Evolutionary conservation across 2,797 vertebrate species (phyloP).

Genomic region (Myripristis murdjan): DNA sequence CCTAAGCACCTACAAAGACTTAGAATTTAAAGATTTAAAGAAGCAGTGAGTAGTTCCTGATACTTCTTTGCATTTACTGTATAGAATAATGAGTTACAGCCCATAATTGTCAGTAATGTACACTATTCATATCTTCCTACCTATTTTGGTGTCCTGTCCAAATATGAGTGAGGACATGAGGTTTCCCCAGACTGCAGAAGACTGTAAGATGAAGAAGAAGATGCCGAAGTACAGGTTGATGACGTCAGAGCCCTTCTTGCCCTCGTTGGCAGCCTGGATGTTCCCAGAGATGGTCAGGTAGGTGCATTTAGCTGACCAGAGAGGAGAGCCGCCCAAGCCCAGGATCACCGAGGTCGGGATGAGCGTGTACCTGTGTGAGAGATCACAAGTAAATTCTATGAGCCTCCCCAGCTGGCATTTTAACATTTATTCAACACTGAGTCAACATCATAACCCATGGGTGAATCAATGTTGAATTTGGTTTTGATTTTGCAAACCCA

Average conservation of each 20-base stretch:
- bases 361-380: constrained; percentile 90
- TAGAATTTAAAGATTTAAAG: no score
- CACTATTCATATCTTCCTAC: constrained; percentile 68
- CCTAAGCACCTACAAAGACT: no score
- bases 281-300: constrained; percentile 93
- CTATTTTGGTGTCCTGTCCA: constrained; percentile 81
- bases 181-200: constrained; percentile 94
- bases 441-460: no score
- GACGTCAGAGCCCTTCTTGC: constrained; percentile 85
- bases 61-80: no score
- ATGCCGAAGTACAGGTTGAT: constrained; percentile 95
- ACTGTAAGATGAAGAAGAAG: constrained; percentile 97
- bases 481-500: no score
- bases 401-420: no score
- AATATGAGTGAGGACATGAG: constrained; percentile 96
- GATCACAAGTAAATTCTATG: not conserved
- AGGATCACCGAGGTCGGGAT: constrained; percentile 93
- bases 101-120: no score
- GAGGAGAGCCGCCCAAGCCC: constrained; percentile 92
- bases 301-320: constrained; percentile 97
- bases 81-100: no score
- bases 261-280: constrained; percentile 74
- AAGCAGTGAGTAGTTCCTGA: no score
- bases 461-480: no score
- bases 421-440: no score